Base-by-base conservation (phyloP, 2,113 vertebrate genomes). In the Cryptomyrus ogoouensis region DNA sequence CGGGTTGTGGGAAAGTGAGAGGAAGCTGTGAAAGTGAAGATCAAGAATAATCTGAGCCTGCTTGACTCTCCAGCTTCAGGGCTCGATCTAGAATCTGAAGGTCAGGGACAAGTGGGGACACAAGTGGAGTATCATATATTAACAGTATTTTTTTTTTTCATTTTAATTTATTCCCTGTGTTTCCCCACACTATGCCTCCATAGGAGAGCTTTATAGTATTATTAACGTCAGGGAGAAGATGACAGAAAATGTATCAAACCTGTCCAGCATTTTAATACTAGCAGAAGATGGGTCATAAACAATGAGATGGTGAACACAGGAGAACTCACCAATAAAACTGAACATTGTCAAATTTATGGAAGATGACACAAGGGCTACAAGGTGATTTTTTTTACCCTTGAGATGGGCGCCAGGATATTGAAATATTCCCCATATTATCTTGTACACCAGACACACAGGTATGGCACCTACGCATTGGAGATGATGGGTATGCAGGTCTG, bases 311-410 rank as follows among this genome's bases (percentile, higher is more conserved):
- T 92, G 92, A 92, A 88, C 35, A 89, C 91, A 89, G 91, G 89
- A 94, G 94, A 94, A 88, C 93, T 92, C 92, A 89, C 93, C 94
- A 93, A 95, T 96, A 96, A 96, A 96, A 96, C 90, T 91, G 91
- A 83, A 93, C 94, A 95, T 95, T 95, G 94, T 96, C 92, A 95
- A 95, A 96, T 96, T 96, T 96, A 96, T 96, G 93, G 93, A 95
- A 93, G 94, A 94, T 92, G 94, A 93, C 93, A 94, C 91, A 91
- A 88, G 93, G 92, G 91, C 94, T 93, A 90, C 92, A 93, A 94
- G 94, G 94, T 93, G 94, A 94, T 89, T 90, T 89, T 90, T 94
- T 94, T 93, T 95, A 94, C 94, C 93, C 95, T 94, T 94, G 93
- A 93, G 90, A 93, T 87, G 89, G 15, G 3, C 56, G 91, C 62